phyloP scores from a whole-genome alignment of 2,888 invertebrate genomes.

The Phalangium opilio region DNA sequence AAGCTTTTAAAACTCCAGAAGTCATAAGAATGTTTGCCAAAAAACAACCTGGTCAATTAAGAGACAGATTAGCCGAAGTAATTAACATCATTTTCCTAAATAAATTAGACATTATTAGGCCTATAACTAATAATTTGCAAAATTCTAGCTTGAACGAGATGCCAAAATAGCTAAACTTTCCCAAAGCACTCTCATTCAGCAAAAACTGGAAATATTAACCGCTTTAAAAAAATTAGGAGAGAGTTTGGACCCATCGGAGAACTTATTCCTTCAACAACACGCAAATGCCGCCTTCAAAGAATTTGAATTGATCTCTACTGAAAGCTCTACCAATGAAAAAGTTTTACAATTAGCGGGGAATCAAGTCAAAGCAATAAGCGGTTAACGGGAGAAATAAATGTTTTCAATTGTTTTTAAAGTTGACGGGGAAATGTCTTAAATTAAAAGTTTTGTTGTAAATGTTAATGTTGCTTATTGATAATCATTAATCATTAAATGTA shows the following conservation, averaged over 20 bases:
- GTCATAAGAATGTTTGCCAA: constrained; percentile 55
- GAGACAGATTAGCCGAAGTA: constrained; percentile 42
- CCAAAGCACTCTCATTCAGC: constrained; percentile 36
- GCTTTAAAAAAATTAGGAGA: constrained; percentile 37
- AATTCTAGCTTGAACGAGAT: constrained; percentile 37
- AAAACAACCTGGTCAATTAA: constrained; percentile 47
- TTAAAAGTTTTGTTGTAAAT: no score
- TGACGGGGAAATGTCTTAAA: no score
- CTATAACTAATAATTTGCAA: background rate
- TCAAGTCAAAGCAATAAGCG: no score
- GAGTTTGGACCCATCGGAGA: constrained; percentile 29
- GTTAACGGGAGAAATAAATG: no score
- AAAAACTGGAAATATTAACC: constrained; percentile 38
- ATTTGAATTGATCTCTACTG: constrained; percentile 32
- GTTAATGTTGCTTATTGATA: no score
- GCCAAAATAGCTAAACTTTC: constrained; percentile 44
- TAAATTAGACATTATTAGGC: background rate
- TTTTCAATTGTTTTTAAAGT: no score
- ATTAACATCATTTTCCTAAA: constrained; percentile 2
- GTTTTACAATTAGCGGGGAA: no score
- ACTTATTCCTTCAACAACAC: constrained; percentile 31
- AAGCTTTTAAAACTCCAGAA: constrained; percentile 57
- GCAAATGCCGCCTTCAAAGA: constrained; percentile 31
- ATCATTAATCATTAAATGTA: no score
- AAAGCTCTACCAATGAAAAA: background rate